These are phyloP conservation scores for Phoeniculus purpureus DNA, from an alignment of 2,797 vertebrate genomes.

Conservation along the genomic window DNA sequence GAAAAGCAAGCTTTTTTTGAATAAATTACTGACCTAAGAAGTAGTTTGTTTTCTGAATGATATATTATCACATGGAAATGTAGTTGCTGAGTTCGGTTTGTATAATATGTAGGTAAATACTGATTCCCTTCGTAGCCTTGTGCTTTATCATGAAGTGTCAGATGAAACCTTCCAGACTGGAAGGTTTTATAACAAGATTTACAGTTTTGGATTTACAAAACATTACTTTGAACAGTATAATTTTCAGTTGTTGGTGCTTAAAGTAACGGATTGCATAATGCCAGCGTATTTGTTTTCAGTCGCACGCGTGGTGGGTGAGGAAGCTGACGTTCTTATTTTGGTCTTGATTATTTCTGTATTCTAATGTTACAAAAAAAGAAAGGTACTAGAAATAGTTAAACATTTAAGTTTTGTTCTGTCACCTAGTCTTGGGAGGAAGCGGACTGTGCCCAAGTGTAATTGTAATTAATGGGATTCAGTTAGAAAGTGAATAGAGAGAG, in stretches of 20 bases:
- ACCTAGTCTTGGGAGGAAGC: conserved; percentile 38
- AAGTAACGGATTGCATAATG: not conserved
- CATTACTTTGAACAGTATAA: not conserved
- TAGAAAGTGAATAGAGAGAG: conserved; percentile 62
- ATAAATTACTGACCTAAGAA: conserved; percentile 1
- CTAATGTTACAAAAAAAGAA: not conserved
- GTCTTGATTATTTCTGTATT: not conserved
- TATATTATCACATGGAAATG: conserved; percentile 19
- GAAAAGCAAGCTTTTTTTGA: not conserved
- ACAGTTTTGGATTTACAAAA: conserved; percentile 43
- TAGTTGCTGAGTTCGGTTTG: conserved; percentile 23
- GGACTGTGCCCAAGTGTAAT: conserved; percentile 58
- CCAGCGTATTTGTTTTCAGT: conserved; percentile 10
- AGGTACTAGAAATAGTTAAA: conserved; percentile 40
- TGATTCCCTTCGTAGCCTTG: conserved; percentile 1
- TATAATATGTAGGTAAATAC: conserved; percentile 21
- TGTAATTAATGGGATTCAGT: conserved; percentile 71
- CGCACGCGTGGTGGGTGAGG: not conserved
- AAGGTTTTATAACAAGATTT: conserved; percentile 31
- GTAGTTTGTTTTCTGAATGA: conserved; percentile 35
- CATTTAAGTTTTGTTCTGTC: conserved; percentile 51
- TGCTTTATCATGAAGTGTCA: conserved; percentile 31
- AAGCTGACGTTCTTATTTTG: not conserved
- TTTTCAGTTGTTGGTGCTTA: conserved; percentile 31
- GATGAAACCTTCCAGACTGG: not conserved